Percentiles rank a stretch among this genome's conserved stretches.
Conservation (phyloP, 2,888 invertebrate genomes). For the Tenthredo livida region DNA sequence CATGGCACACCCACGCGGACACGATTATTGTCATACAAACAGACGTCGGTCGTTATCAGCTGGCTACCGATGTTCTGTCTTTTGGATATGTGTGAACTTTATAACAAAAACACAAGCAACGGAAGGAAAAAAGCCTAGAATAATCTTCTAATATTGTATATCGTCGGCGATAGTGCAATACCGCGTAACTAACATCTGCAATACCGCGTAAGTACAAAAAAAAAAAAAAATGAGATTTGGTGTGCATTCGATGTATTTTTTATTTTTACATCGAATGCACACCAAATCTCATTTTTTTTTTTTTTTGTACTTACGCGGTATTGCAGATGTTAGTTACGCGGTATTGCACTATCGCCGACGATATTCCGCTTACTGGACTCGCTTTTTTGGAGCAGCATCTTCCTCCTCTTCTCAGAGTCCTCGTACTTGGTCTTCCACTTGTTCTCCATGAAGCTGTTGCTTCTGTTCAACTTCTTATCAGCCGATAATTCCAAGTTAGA, state of each 20-base stretch:
- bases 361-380: constrained; percentile 83
- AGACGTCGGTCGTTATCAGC: not conserved
- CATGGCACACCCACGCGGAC: not conserved
- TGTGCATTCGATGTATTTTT: no score
- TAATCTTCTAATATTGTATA: no score
- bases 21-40: constrained; percentile 4
- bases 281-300: no score
- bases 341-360: no score
- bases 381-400: constrained; percentile 83
- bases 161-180: no score
- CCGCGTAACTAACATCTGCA: no score
- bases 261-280: no score
- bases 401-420: constrained; percentile 85
- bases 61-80: not conserved
- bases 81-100: not conserved
- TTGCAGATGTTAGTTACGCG: no score
- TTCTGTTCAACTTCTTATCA: constrained; percentile 65
- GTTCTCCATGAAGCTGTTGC: constrained; percentile 68
- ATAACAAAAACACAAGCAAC: not conserved
- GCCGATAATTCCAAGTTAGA: constrained; percentile 43
- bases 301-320: no score
- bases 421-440: constrained; percentile 86
- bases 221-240: no score
- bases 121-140: not conserved
- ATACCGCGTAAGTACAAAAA: no score